A percentile compares a stretch with the other conserved stretches of the same genome.
These are phyloP conservation scores for Garrulus glandarius DNA, from an alignment of 2,797 vertebrate species.

Conservation along the genomic window DNA sequence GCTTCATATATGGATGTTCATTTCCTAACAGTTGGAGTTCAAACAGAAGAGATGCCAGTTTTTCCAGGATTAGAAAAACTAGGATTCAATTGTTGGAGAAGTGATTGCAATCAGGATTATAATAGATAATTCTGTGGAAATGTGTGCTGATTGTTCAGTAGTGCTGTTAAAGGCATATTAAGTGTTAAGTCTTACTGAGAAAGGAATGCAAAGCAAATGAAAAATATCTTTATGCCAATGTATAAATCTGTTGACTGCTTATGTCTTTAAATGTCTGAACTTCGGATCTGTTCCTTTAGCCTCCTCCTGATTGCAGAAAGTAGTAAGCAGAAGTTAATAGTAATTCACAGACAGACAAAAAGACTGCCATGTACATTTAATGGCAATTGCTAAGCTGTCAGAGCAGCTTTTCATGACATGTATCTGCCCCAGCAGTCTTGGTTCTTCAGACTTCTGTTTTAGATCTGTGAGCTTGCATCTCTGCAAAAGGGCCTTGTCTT, in stretches of 20 bases:
- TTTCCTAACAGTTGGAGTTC: not conserved
- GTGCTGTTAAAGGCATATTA: not conserved
- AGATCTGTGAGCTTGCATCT: not conserved
- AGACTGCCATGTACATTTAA: not conserved
- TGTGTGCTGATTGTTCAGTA: not conserved
- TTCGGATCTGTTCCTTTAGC: not conserved
- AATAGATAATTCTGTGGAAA: not conserved
- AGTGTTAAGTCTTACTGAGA: not conserved
- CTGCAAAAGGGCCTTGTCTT: not conserved
- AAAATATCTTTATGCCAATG: not conserved
- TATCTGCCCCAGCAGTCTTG: not conserved
- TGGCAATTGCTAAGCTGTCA: not conserved
- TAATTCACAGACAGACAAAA: not conserved
- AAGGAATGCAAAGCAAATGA: not conserved
- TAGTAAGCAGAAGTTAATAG: not conserved
- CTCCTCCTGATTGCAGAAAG: not conserved
- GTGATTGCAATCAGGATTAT: not conserved
- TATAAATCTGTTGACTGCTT: not conserved
- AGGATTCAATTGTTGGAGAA: not conserved
- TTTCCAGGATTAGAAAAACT: not conserved
- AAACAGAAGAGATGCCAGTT: not conserved
- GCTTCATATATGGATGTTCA: not conserved
- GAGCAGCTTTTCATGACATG: not conserved
- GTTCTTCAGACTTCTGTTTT: not conserved
- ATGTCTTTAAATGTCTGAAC: not conserved